Base-by-base conservation (phyloP, 1,140 invertebrate genomes). In the Lerema accius region DNA sequence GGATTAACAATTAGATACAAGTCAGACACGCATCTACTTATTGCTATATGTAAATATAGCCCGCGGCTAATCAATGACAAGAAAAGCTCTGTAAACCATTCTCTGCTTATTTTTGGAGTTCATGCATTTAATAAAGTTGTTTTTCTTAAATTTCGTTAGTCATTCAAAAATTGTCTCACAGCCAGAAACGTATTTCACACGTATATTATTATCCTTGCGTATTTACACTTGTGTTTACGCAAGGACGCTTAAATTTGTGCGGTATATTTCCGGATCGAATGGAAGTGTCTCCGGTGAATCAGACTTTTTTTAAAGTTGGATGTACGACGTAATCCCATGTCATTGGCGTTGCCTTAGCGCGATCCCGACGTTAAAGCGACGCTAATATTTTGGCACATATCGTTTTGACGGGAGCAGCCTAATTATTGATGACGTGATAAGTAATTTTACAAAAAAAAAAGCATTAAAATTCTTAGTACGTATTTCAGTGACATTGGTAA, bases 221-320 rank as follows among this genome's bases (percentile, higher is more conserved):
- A 73, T 75, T 69, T 73, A 76, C 71, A 80, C 79, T 76, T 80
- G 81, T 82, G 76, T 78, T 74, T 68, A 77, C 77, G 71, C 86
- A 90, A 90, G 86, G 88, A 88, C 86, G 81, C 74, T 82, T 87
- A 87, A 86, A 82, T 88, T 76, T 67, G 81, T 73, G 58, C 72
- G 48, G 69, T 51, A 75, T 89, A 90, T 89, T 85, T 88, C 84
- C 86, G 88, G 67, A 82, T 80, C 75, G 73, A 74, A 85, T 83
- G 78, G 80, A 86, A 82, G 62, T 80, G 79, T 84, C 80, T 80
- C 67, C 65, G 77, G 67, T 89, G 88, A 90, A 80, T 90, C 87
- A 87, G 69, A 81, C 58, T 80, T 81, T 84, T 86, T 84, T 82
- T 65, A 65, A 84, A 72, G 53, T 63, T 76, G 79, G 45, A 78